Evolutionary conservation across 2,888 invertebrate species (phyloP), one percentile per base, ranked within the genome.

Genomic region (Malachius bipustulatus): DNA sequence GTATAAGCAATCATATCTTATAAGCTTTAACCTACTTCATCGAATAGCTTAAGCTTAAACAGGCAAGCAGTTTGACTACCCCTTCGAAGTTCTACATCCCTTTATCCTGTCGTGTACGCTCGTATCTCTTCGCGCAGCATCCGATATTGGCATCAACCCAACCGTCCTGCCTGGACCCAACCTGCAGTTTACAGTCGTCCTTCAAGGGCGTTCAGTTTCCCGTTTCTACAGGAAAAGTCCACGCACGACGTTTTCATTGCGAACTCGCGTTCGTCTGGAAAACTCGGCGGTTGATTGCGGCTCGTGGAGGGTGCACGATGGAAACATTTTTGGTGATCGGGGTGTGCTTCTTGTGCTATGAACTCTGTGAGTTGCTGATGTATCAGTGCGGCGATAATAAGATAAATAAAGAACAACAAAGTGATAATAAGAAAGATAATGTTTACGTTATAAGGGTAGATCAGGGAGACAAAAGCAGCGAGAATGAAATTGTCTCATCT

Each of bases 281-380:
- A 33, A 29, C 15, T 16, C 24, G 10, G 16, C 16, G 26, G 27
- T 15, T n/a, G n/a, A n/a, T n/a, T n/a, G n/a, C n/a, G n/a, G n/a
- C n/a, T n/a, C n/a, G n/a, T n/a, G n/a, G n/a, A 47, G 47, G 35
- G n/a, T 12, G 32, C n/a, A 51, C 40, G 45, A 76, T 76, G 76
- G 75, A 75, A 70, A 74, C 74, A 58, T 73, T 75, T 56, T 64
- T 75, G 55, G 69, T 76, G 52, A 65, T 76, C 50, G 75, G 76
- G 48, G 68, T 75, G 57, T 76, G 73, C 66, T 69, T 75, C 59
- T 63, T 76, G 55, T 73, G 75, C 54, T 76, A 76, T 59, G 74
- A 75, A 63, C 66, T 75, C 56, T 71, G 74, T 60, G 75, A 75
- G 57, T 65, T 75, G 56, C 66, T 75, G 35, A n/a, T n/a, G 6